phyloP scores from a whole-genome alignment of 2,113 vertebrate species.

The Poeciliopsis turrubarensis region DNA sequence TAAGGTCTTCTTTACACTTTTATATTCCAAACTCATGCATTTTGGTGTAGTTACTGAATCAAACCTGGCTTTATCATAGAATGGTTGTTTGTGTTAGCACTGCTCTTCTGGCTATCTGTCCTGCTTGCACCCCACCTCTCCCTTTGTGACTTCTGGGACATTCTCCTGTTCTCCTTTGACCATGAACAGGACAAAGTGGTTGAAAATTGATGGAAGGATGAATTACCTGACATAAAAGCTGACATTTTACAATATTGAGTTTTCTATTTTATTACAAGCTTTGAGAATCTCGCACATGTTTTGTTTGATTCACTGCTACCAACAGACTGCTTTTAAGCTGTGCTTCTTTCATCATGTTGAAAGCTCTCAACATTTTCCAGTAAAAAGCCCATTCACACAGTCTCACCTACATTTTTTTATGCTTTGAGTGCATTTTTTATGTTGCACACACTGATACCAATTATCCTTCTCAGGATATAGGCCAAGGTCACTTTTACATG shows the following conservation, averaged over 20 bases:
- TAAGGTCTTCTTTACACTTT: no score
- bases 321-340: background rate
- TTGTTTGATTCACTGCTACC: background rate
- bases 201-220: background rate
- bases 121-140: background rate
- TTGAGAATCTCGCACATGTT: background rate
- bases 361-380: background rate
- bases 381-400: background rate
- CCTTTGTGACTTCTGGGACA: background rate
- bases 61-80: no score
- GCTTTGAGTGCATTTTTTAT: background rate
- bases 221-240: background rate
- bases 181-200: background rate
- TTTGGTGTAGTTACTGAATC: no score
- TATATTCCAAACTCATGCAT: no score
- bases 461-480: background rate
- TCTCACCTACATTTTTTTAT: background rate
- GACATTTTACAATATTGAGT: background rate
- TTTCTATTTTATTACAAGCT: background rate
- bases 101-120: background rate
- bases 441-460: background rate
- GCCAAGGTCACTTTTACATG: background rate
- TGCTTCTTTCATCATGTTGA: constrained; percentile 2
- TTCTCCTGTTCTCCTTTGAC: background rate
- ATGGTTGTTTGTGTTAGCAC: no score